phyloP scores from a whole-genome alignment of 1,140 invertebrate genomes.

The Drosophila nikananu region DNA sequence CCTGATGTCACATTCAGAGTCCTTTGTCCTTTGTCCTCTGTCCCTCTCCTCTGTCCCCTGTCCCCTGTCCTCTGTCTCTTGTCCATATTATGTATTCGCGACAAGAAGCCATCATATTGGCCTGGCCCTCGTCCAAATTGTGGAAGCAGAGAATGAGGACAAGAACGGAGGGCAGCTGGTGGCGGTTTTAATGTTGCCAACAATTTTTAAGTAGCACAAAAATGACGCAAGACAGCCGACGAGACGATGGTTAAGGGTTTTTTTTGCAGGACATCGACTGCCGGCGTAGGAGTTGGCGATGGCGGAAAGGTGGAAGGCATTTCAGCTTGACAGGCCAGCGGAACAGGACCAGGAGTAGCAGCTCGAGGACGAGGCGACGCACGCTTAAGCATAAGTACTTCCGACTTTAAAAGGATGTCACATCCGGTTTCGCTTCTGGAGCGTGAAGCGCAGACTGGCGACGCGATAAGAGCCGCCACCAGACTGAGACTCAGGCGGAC shows the following conservation, averaged over 20 bases:
- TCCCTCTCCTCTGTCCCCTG: no score
- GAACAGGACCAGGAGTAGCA: neutral
- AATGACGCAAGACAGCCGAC: conserved; percentile 57
- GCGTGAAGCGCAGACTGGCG: conserved; percentile 77
- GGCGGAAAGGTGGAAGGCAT: conserved; percentile 16
- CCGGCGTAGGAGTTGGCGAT: neutral
- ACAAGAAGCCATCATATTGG: conserved; percentile 36
- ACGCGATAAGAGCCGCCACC: conserved; percentile 70
- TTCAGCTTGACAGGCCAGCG: conserved; percentile 32
- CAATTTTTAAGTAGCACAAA: conserved; percentile 82
- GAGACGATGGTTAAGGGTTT: neutral
- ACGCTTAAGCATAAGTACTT: conserved; percentile 85
- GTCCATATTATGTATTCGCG: conserved; percentile 36
- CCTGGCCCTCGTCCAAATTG: conserved; percentile 36
- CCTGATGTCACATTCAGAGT: neutral
- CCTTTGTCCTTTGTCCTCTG: neutral
- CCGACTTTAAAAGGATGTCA: conserved; percentile 85
- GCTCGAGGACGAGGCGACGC: conserved; percentile 53
- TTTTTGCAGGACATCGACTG: conserved; percentile 16
- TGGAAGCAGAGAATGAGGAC: neutral
- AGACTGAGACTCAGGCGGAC: conserved; percentile 4
- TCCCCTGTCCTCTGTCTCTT: neutral
- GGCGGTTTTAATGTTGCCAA: conserved; percentile 66
- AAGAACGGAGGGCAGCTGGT: conserved; percentile 14
- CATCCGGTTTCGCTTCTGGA: conserved; percentile 81